These are phyloP conservation scores for Eilema griseolum DNA, from an alignment of 2,888 invertebrate genomes.

Conservation along the genomic window DNA sequence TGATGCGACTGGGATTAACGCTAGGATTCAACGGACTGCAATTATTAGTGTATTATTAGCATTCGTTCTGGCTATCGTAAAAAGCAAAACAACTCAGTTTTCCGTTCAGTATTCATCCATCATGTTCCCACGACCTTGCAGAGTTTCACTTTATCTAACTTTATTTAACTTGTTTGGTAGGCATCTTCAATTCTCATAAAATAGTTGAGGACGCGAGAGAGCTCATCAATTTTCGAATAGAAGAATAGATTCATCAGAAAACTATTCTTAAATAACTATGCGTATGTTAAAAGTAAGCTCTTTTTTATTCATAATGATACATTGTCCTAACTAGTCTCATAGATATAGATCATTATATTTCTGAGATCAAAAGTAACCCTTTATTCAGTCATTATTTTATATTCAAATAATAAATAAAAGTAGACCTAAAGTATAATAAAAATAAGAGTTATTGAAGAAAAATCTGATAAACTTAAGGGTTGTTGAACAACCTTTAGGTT, in stretches of 20 bases:
- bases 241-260: not conserved
- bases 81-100: not conserved
- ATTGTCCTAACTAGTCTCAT: not conserved
- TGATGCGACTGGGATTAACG: too few relatives aligned
- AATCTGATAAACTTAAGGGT: too few relatives aligned
- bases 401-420: not conserved
- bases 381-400: not conserved
- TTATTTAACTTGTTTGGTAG: not conserved
- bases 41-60: too few relatives aligned
- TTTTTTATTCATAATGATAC: not conserved
- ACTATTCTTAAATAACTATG: too few relatives aligned
- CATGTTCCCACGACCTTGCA: not conserved
- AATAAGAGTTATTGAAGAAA: not conserved
- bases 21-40: too few relatives aligned
- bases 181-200: not conserved
- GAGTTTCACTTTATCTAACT: not conserved
- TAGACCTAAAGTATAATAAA: not conserved
- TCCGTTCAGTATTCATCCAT: not conserved
- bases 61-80: not conserved
- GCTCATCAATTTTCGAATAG: not conserved
- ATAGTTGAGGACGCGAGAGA: not conserved
- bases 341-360: not conserved
- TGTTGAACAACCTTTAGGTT: too few relatives aligned
- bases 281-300: not conserved
- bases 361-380: not conserved